A percentile compares a stretch with the other conserved stretches of the same genome.
Conservation (phyloP, 2,113 vertebrate species). For the Calyptomena viridis region DNA sequence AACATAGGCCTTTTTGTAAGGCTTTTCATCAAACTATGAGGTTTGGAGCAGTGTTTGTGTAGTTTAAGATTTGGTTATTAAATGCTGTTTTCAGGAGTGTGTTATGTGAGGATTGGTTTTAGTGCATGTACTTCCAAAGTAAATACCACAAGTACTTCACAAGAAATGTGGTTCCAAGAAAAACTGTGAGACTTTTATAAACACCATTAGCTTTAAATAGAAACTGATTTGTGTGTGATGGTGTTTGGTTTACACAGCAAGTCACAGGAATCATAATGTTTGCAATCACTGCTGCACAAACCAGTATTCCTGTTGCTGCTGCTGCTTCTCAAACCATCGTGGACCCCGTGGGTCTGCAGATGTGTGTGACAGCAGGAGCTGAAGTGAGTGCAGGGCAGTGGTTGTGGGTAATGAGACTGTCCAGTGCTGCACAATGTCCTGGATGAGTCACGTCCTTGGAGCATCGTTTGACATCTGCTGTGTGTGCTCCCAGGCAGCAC, state of each 20-base stretch:
- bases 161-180: background rate
- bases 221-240: background rate
- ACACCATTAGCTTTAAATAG: background rate
- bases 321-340: background rate
- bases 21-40: background rate
- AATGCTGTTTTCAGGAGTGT: background rate
- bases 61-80: background rate
- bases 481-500: background rate
- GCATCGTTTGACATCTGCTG: background rate
- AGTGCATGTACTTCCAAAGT: background rate
- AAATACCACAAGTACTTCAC: background rate
- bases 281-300: background rate
- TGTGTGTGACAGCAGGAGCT: background rate
- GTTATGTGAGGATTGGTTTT: background rate
- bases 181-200: background rate
- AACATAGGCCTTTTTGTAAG: background rate
- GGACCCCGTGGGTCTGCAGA: background rate
- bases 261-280: background rate
- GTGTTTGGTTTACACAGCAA: background rate
- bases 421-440: background rate
- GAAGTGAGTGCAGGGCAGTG: background rate
- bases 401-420: background rate
- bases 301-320: background rate
- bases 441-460: background rate
- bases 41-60: background rate